Percentiles rank a stretch among this genome's conserved stretches.
Conservation (phyloP, 2,113 vertebrate species). For the Girardinichthys multiradiatus region DNA sequence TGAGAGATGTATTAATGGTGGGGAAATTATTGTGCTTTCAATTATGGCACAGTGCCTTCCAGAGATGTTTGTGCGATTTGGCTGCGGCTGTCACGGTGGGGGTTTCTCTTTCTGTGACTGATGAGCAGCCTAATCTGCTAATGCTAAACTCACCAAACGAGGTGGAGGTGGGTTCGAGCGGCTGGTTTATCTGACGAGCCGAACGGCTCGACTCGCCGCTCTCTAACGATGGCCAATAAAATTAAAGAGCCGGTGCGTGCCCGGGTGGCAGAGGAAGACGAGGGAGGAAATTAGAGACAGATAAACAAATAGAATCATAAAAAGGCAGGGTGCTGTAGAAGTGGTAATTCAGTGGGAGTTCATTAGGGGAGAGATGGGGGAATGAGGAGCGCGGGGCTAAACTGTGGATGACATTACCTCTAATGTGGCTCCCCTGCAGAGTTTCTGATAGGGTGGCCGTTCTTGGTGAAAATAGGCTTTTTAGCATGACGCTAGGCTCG, state of each 20-base stretch:
- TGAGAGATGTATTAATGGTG: slow-evolving; percentile 98
- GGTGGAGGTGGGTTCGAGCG: slow-evolving; percentile 77
- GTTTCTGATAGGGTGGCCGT: slow-evolving; percentile 78
- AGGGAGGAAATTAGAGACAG: slow-evolving; percentile 78
- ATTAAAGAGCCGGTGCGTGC: slow-evolving; percentile 70
- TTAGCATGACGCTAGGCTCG: slow-evolving; percentile 73
- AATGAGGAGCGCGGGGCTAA: slow-evolving; percentile 70
- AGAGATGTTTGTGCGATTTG: slow-evolving; percentile 96
- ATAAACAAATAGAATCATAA: slow-evolving; percentile 87
- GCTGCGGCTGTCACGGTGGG: slow-evolving; percentile 84
- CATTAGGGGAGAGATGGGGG: slow-evolving; percentile 79
- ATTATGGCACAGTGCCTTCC: slow-evolving; percentile 96
- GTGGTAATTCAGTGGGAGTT: slow-evolving; percentile 81
- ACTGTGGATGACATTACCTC: slow-evolving; percentile 80
- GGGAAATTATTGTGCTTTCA: slow-evolving; percentile 96
- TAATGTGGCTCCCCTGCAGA: slow-evolving; percentile 80
- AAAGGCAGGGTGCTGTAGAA: slow-evolving; percentile 77
- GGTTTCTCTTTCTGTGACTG: slow-evolving; percentile 86
- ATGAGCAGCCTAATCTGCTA: slow-evolving; percentile 99
- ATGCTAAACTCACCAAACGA: slow-evolving; percentile 97
- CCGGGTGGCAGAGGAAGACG: slow-evolving; percentile 58
- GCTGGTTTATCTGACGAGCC: slow-evolving; percentile 66
- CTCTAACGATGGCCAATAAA: slow-evolving; percentile 85
- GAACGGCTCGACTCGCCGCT: slow-evolving; percentile 79
- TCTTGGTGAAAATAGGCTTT: slow-evolving; percentile 71